These are phyloP conservation scores for Paramormyrops kingsleyae DNA, from an alignment of 2,113 vertebrate genomes.

Conservation along the genomic window DNA sequence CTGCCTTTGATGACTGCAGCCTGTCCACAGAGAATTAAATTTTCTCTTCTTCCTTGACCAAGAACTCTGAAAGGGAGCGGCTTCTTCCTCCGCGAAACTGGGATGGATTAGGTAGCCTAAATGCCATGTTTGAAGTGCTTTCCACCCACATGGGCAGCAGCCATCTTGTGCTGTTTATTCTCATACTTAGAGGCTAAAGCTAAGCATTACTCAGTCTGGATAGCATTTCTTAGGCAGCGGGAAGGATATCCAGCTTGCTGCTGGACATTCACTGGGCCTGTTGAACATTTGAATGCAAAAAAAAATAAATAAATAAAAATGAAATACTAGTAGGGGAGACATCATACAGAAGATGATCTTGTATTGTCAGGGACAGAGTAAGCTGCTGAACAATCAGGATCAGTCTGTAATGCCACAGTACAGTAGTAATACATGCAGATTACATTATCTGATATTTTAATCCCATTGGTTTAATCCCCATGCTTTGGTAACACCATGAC, in stretches of 20 bases:
- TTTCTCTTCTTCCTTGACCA: constrained; percentile 49
- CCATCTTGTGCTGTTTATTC: background rate
- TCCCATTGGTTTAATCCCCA: background rate
- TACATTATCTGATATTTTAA: background rate
- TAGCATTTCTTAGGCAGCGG: background rate
- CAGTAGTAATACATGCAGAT: background rate
- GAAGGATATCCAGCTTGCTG: background rate
- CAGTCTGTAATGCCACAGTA: background rate
- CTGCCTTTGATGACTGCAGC: constrained; percentile 48
- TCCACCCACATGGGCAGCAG: background rate
- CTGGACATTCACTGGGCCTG: background rate
- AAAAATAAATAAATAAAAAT: background rate
- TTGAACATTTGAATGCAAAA: background rate
- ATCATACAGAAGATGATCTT: background rate
- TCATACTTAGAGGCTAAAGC: background rate
- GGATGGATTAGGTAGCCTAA: constrained; percentile 43
- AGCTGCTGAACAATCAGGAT: background rate
- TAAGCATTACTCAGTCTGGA: background rate
- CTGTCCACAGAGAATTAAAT: constrained; percentile 53
- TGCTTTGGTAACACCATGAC: background rate
- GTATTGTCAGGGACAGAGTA: background rate
- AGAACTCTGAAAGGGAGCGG: constrained; percentile 49
- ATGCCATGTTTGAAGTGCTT: constrained; percentile 4
- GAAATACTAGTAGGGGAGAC: background rate
- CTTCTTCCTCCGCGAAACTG: constrained; percentile 38